phyloP scores from a whole-genome alignment of 2,113 vertebrate species.

The Heptranchias perlo region DNA sequence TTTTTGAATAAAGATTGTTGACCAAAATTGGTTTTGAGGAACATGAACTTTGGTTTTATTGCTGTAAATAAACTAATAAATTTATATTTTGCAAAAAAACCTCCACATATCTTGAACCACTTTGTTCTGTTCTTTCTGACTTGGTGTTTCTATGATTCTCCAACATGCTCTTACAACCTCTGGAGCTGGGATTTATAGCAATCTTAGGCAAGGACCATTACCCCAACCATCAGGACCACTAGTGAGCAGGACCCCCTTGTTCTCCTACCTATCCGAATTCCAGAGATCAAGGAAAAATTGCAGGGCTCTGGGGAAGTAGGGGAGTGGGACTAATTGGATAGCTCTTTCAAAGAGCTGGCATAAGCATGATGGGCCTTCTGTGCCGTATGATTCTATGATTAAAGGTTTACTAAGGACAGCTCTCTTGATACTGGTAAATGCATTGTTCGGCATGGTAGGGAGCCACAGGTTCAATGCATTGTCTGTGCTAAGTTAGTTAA shows the following conservation, averaged over 20 bases:
- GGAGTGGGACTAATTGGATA: background rate
- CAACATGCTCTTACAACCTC: background rate
- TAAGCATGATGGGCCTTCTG: background rate
- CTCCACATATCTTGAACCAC: no score
- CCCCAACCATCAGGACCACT: background rate
- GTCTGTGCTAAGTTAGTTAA: background rate
- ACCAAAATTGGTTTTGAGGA: background rate
- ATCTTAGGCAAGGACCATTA: background rate
- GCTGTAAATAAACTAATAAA: slow-evolving; percentile 32
- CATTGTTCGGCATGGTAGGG: background rate
- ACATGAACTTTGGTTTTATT: background rate
- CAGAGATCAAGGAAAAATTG: background rate
- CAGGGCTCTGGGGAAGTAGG: background rate
- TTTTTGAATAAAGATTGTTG: background rate
- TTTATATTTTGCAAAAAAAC: slow-evolving; percentile 26
- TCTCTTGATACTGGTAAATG: background rate
- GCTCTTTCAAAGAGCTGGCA: background rate
- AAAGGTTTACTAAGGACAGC: background rate
- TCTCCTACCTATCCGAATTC: background rate
- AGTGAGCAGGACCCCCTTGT: background rate
- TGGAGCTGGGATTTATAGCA: background rate
- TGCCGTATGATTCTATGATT: background rate
- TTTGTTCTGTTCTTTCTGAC: background rate
- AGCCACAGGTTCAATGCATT: background rate
- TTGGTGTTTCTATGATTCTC: background rate